Evolutionary conservation across 2,888 invertebrate species (phyloP).

Genomic region (Eretmocerus hayati): DNA sequence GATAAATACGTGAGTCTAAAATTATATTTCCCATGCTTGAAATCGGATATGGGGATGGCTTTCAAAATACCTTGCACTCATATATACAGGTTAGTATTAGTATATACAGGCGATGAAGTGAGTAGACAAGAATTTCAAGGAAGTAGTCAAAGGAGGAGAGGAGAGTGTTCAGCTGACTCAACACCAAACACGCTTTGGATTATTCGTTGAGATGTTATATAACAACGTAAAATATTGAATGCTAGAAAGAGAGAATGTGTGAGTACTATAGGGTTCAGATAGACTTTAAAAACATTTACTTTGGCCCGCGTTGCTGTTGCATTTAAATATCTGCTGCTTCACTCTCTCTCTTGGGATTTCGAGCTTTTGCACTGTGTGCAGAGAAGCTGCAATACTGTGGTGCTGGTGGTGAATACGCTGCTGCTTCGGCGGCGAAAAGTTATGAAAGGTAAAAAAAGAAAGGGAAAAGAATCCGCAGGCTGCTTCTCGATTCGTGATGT

Average conservation of each 20-base stretch:
- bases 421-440: constrained; percentile 2
- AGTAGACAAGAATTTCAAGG: too few relatives aligned
- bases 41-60: too few relatives aligned
- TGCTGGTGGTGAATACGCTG: background rate
- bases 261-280: background rate
- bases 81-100: too few relatives aligned
- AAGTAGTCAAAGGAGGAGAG: too few relatives aligned
- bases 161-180: too few relatives aligned
- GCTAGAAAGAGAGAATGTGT: background rate
- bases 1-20: too few relatives aligned
- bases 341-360: background rate
- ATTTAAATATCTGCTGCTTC: constrained; percentile 4
- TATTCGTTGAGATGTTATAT: background rate
- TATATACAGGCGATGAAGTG: too few relatives aligned
- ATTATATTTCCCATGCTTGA: too few relatives aligned
- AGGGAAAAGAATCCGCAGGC: background rate
- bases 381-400: background rate
- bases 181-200: background rate
- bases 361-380: background rate
- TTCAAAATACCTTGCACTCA: too few relatives aligned
- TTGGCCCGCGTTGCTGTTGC: background rate
- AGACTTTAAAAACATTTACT: constrained; percentile 3
- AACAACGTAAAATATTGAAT: background rate
- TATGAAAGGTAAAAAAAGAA: constrained; percentile 6
- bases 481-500: background rate